Percentiles rank a stretch among this genome's conserved stretches.
phyloP scores from a whole-genome alignment of 2,797 vertebrate species.

The Picus viridis region DNA sequence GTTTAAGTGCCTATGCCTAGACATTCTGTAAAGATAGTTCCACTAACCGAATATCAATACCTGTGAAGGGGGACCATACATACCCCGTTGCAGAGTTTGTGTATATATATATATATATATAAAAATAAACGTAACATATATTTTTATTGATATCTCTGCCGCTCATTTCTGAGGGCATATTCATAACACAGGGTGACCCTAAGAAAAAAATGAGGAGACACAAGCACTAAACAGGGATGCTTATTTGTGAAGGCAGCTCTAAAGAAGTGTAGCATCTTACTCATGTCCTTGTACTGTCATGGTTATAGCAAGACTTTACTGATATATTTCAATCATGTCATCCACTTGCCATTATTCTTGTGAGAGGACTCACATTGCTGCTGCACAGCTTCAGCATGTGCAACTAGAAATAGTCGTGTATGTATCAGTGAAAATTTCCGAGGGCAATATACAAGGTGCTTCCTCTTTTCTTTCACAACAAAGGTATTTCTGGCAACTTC shows the following conservation, averaged over 20 bases:
- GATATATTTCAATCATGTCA: neutral
- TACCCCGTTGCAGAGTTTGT: too few relatives aligned
- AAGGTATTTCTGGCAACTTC: neutral
- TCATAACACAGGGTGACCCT: neutral
- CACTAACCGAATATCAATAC: too few relatives aligned
- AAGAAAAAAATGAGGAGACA: neutral
- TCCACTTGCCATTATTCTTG: neutral
- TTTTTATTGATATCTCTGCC: too few relatives aligned
- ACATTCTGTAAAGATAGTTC: too few relatives aligned
- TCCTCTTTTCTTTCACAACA: constrained; percentile 22
- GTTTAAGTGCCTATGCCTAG: too few relatives aligned
- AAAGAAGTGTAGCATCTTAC: neutral
- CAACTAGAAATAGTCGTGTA: neutral
- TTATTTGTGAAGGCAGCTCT: neutral
- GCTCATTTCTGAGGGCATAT: too few relatives aligned
- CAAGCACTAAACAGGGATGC: neutral
- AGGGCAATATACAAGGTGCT: constrained; percentile 28
- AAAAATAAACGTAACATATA: too few relatives aligned
- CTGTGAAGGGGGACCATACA: too few relatives aligned
- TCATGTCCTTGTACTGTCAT: neutral
- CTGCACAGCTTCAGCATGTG: neutral
- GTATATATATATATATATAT: too few relatives aligned
- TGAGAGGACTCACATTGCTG: neutral
- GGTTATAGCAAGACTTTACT: neutral
- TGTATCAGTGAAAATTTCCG: constrained; percentile 39